Conservation (phyloP, 2,888 invertebrate genomes). For the Blastobasis lacticolella region DNA sequence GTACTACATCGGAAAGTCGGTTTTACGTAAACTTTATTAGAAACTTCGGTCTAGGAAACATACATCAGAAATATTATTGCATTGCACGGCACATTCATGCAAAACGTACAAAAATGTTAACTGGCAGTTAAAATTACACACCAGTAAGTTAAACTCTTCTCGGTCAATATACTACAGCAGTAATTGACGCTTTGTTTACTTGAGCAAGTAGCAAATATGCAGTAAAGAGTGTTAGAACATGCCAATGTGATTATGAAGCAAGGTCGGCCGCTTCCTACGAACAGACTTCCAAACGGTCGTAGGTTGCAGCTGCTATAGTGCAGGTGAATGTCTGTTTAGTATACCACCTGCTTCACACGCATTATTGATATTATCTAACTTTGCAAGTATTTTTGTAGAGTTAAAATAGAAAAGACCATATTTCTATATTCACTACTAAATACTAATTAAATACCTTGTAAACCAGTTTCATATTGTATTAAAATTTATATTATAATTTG, state of each 20-base stretch:
- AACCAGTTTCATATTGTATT: too few relatives aligned
- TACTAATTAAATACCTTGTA: too few relatives aligned
- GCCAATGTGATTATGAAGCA: constrained; percentile 25
- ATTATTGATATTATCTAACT: too few relatives aligned
- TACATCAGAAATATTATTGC: too few relatives aligned
- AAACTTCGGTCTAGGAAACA: too few relatives aligned
- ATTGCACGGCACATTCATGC: too few relatives aligned
- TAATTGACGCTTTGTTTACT: constrained; percentile 2
- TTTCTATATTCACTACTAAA: too few relatives aligned
- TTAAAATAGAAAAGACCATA: too few relatives aligned
- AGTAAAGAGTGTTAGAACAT: constrained; percentile 4
- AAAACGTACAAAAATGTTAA: too few relatives aligned
- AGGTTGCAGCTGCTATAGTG: constrained; percentile 22
- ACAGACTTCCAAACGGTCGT: constrained; percentile 21
- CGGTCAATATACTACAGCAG: background rate
- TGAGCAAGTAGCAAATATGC: constrained; percentile 15
- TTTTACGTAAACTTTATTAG: too few relatives aligned
- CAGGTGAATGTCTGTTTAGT: constrained; percentile 35
- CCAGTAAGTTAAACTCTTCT: background rate
- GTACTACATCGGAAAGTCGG: constrained; percentile 9
- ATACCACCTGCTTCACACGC: constrained; percentile 3
- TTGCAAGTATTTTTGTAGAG: background rate
- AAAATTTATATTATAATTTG: too few relatives aligned
- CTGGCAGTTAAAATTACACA: too few relatives aligned
- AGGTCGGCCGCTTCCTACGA: constrained; percentile 59